phyloP scores from a whole-genome alignment of 2,797 vertebrate genomes.

The Rhabdophis nuchalis region DNA sequence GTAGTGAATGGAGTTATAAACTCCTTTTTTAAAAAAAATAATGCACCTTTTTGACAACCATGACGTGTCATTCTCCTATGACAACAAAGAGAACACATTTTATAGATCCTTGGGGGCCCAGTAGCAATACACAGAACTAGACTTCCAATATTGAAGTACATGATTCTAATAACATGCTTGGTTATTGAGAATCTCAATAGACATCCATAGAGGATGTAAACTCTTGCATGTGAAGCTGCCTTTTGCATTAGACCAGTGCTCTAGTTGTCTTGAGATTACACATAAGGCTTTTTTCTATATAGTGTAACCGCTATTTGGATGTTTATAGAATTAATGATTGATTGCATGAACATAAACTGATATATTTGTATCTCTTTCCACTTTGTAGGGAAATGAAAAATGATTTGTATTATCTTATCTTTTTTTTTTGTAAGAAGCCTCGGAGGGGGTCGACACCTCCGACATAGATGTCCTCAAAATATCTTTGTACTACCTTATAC shows the following conservation, averaged over 20 bases:
- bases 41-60: neutral
- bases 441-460: too few species aligned
- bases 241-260: neutral
- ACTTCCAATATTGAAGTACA: neutral
- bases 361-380: too few species aligned
- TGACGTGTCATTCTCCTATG: neutral
- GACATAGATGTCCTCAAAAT: too few species aligned
- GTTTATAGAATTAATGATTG: too few species aligned
- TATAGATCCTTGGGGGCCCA: neutral
- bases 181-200: neutral
- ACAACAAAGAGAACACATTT: neutral
- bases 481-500: too few species aligned
- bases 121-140: neutral
- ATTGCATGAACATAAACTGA: too few species aligned
- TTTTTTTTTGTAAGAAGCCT: too few species aligned
- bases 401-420: too few species aligned
- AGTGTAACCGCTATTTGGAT: too few species aligned
- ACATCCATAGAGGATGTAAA: neutral
- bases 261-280: neutral
- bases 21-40: neutral
- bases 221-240: neutral
- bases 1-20: too few species aligned
- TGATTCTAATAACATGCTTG: neutral
- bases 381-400: too few species aligned
- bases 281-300: too few species aligned